phyloP scores from a whole-genome alignment of 2,797 vertebrate genomes.

The Threskiornis aethiopicus region DNA sequence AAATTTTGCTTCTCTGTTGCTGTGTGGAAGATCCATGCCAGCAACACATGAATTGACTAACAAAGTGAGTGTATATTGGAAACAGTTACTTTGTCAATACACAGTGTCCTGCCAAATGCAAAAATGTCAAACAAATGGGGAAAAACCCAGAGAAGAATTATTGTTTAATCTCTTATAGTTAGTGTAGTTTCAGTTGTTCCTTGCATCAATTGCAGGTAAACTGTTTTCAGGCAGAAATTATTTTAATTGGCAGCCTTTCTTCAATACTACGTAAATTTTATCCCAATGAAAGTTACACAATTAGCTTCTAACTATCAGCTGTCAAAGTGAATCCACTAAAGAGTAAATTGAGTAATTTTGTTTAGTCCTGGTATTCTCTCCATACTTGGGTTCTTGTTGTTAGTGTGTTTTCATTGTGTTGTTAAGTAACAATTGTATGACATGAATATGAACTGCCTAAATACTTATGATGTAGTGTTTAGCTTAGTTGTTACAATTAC shows the following conservation, averaged over 20 bases:
- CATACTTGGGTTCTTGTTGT: background rate
- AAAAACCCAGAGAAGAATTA: background rate
- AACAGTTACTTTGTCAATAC: conserved; percentile 14
- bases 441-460: background rate
- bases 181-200: background rate
- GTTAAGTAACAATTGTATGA: background rate
- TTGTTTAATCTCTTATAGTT: background rate
- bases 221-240: background rate
- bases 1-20: background rate
- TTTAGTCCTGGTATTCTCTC: background rate
- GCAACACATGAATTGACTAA: conserved; percentile 37
- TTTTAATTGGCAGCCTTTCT: background rate
- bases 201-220: background rate
- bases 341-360: background rate
- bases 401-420: background rate
- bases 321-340: background rate
- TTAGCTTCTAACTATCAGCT: background rate
- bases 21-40: background rate
- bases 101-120: conserved; percentile 13
- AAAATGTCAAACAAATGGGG: background rate
- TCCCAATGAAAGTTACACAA: background rate
- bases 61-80: background rate
- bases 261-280: background rate
- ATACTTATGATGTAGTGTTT: background rate
- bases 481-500: background rate